Conservation (phyloP, 2,797 vertebrate genomes). For the Manis javanica region DNA sequence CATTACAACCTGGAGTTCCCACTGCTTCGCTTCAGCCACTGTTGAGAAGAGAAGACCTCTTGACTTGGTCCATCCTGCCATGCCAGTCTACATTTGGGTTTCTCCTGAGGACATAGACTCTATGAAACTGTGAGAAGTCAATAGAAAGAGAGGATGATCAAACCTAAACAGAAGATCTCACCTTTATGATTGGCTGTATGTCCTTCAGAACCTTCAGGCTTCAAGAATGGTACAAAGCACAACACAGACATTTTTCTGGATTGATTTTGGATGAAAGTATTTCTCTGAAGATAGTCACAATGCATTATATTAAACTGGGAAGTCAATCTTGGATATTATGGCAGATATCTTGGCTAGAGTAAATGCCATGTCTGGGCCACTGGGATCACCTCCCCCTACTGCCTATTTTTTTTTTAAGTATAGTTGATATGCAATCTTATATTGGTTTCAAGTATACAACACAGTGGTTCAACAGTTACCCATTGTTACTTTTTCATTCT, state of each 20-base stretch:
- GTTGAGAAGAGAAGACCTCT: neutral
- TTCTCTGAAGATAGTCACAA: neutral
- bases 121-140: neutral
- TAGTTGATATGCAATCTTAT: too few species aligned
- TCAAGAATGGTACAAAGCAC: neutral
- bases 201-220: neutral
- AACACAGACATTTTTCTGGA: neutral
- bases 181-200: neutral
- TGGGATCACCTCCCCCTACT: neutral
- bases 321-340: neutral
- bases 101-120: neutral
- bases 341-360: neutral
- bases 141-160: neutral
- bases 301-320: neutral
- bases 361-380: neutral
- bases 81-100: neutral
- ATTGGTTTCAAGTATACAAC: too few species aligned
- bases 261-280: neutral
- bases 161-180: neutral
- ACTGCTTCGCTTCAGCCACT: neutral
- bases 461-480: too few species aligned
- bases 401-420: neutral
- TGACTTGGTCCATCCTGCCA: neutral
- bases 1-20: neutral
- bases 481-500: too few species aligned